phyloP scores from a whole-genome alignment of 2,888 invertebrate species.

The Ctena decussata region DNA sequence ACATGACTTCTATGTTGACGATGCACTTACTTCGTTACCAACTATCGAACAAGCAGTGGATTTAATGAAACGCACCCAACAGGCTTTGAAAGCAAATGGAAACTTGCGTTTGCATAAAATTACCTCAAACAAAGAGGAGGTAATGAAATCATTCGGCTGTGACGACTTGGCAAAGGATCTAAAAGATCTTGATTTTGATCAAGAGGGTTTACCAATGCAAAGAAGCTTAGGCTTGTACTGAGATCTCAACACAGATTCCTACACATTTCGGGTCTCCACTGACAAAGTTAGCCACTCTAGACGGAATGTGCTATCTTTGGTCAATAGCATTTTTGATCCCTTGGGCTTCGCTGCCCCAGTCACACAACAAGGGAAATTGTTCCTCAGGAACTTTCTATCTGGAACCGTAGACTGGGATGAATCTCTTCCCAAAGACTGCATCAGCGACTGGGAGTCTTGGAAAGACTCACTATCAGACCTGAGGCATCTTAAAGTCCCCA shows the following conservation, averaged over 20 bases:
- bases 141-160: conserved; percentile 57
- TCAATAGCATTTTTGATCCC: conserved; percentile 69
- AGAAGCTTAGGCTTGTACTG: conserved; percentile 52
- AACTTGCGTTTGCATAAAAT: conserved; percentile 67
- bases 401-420: conserved; percentile 64
- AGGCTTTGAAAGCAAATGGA: conserved; percentile 32
- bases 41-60: conserved; percentile 21
- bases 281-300: conserved; percentile 49
- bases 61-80: conserved; percentile 49
- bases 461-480: conserved; percentile 42
- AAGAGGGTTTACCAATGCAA: conserved; percentile 44
- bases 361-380: conserved; percentile 55
- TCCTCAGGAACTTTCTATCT: conserved; percentile 50
- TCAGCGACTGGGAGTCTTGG: conserved; percentile 58
- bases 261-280: conserved; percentile 36
- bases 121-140: conserved; percentile 57
- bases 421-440: conserved; percentile 25
- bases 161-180: conserved; percentile 63
- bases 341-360: conserved; percentile 66
- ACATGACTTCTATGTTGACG: conserved; percentile 66
- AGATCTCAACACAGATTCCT: conserved; percentile 58
- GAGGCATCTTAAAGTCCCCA: conserved; percentile 30
- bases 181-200: conserved; percentile 55
- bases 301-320: conserved; percentile 59
- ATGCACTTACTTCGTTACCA: conserved; percentile 47